Evolutionary conservation across 92 coral and sea anemone genomes (phyloP).

Genomic region (Blastomussa wellsi): DNA sequence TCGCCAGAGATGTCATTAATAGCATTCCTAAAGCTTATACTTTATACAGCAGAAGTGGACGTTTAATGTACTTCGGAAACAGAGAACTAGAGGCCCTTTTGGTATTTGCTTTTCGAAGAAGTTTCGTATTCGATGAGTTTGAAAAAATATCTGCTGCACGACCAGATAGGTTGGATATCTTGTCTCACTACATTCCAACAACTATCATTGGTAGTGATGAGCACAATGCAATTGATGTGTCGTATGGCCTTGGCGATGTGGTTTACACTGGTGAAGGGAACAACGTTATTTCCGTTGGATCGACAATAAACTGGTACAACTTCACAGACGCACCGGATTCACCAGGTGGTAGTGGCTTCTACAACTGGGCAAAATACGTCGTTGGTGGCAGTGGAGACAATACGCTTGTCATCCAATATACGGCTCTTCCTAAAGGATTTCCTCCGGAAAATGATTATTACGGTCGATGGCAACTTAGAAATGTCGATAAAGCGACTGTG

Average conservation of each 20-base stretch:
- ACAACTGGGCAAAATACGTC: slow-evolving; percentile 36
- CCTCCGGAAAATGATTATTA: neutral
- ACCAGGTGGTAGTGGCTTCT: too few species aligned
- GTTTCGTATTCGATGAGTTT: slow-evolving; percentile 23
- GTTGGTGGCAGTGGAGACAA: slow-evolving; percentile 30
- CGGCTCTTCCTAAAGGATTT: neutral
- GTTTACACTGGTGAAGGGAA: slow-evolving; percentile 39
- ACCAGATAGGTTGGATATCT: slow-evolving; percentile 5
- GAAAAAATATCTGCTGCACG: slow-evolving; percentile 19
- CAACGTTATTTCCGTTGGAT: slow-evolving; percentile 34
- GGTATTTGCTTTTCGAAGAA: slow-evolving; percentile 32
- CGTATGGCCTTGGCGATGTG: slow-evolving; percentile 35
- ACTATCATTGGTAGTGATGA: slow-evolving; percentile 25
- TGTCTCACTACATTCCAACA: slow-evolving; percentile 38
- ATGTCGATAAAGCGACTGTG: neutral
- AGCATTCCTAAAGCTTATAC: neutral
- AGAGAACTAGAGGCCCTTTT: slow-evolving; percentile 25
- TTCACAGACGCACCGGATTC: too few species aligned
- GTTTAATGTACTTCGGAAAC: neutral
- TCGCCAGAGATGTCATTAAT: slow-evolving; percentile 7
- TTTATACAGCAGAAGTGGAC: neutral
- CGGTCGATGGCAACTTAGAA: slow-evolving; percentile 23
- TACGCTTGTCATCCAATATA: slow-evolving; percentile 29
- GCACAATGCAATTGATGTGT: slow-evolving; percentile 20
- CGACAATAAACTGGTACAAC: neutral